Base-by-base conservation (phyloP, 2,797 vertebrate genomes). In the Microctenopoma steveboyesi region DNA sequence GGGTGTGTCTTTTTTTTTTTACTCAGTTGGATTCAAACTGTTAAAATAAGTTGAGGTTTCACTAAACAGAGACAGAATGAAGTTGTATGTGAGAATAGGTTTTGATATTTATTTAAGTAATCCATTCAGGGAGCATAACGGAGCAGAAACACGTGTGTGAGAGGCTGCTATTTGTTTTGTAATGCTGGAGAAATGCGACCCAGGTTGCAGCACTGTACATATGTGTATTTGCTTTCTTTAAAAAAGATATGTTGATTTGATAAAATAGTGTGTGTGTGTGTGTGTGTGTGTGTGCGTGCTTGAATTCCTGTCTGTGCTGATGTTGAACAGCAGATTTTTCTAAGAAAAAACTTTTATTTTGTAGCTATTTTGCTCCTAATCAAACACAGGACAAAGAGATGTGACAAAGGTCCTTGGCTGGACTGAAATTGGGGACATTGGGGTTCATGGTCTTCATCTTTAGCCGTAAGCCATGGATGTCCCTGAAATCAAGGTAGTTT, bases 41-140 rank as follows among this genome's bases (percentile, higher is more conserved):
- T 76, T 75, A 33, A 64, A 64, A 60, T 51, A 74, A 75, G 55
- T 74, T 64, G 8, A 54, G 59, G 37, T 43, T 67, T 46, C n/a
- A 28, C 40, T 12, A 37, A 37, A 37, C n/a, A n/a, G 3, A 46
- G n/a, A 55, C 39, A 2, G 56, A 8, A 66, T 15, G 46, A 63
- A 35, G 43, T 70, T 3, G 0, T 7, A 42, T 56, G 12, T 40
- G 16, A 11, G 4, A 18, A 39, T 25, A 42, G 0, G 14, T 51
- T 49, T 66, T 28, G 4, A 33, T 59, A 48, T 42, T 46, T 57
- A 2, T 52, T 6, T 7, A 49, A 61, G 4, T 4, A 55, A 68
- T 1, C 16, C 42, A 43, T 66, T 59, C 12, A 51, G 13, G 6
- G 9, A n/a, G n/a, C 30, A 57, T 27, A 42, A 42, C 13, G 1